phyloP scores from a whole-genome alignment of 1,140 invertebrate species.

The Apis cerana region DNA sequence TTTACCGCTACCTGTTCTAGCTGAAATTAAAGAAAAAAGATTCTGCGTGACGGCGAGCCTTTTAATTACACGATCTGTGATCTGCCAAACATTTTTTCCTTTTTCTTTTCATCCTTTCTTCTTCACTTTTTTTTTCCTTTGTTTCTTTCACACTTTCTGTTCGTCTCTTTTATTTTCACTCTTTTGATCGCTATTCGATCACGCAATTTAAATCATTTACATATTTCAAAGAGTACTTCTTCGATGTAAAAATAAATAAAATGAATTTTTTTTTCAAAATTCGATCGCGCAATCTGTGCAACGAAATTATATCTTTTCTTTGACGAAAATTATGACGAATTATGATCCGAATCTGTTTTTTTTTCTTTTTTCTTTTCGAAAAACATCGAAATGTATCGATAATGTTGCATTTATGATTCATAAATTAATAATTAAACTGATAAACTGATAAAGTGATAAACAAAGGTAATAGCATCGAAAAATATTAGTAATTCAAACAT shows the following conservation, averaged over 20 bases:
- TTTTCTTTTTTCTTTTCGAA: no score
- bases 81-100: slow-evolving; percentile 56
- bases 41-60: slow-evolving; percentile 46
- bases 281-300: no score
- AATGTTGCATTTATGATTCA: no score
- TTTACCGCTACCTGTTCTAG: slow-evolving; percentile 20
- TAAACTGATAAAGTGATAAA: background rate
- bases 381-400: no score
- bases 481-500: slow-evolving; percentile 17
- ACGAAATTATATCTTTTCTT: no score
- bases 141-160: background rate
- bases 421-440: background rate
- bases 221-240: no score
- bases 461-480: background rate
- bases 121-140: background rate
- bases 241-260: no score
- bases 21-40: slow-evolving; percentile 32
- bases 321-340: no score
- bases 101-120: background rate
- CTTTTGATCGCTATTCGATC: slow-evolving; percentile 1
- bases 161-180: background rate
- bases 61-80: slow-evolving; percentile 64
- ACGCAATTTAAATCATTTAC: background rate
- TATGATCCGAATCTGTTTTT: no score
- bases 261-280: no score